These are phyloP conservation scores for Oscheius sp. DNA, from an alignment of 2,888 invertebrate species.

Conservation along the genomic window DNA sequence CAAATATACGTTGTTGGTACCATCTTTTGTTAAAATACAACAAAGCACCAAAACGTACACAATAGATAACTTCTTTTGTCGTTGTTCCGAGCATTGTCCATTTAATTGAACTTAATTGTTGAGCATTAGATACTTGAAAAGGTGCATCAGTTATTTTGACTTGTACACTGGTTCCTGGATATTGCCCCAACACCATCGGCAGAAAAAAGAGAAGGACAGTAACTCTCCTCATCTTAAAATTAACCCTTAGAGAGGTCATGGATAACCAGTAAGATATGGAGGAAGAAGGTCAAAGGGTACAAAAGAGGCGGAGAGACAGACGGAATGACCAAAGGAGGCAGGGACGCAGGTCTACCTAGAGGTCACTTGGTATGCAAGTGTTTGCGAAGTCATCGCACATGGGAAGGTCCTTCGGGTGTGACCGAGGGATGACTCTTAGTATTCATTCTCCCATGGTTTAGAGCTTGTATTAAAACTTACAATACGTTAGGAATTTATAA, in stretches of 20 bases:
- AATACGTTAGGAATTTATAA: too few species aligned
- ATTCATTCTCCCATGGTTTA: constrained; percentile 1
- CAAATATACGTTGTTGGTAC: not conserved
- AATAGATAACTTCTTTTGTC: constrained; percentile 55
- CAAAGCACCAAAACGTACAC: constrained; percentile 33
- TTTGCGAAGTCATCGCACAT: constrained; percentile 28
- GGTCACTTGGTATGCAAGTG: constrained; percentile 25
- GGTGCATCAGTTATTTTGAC: constrained; percentile 68
- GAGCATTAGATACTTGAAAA: constrained; percentile 65
- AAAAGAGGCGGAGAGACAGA: constrained; percentile 9
- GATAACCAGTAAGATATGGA: constrained; percentile 25
- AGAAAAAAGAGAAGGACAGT: not conserved
- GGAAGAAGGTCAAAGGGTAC: constrained; percentile 24
- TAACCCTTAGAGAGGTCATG: constrained; percentile 14
- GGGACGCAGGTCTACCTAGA: constrained; percentile 17
- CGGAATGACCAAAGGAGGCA: constrained; percentile 2
- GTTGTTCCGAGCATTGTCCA: constrained; percentile 67
- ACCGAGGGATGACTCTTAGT: not conserved
- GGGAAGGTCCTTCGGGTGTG: constrained; percentile 15
- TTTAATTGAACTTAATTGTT: constrained; percentile 63
- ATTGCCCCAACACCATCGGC: constrained; percentile 36
- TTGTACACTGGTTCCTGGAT: constrained; percentile 50
- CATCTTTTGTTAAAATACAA: not conserved
- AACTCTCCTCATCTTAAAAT: constrained; percentile 5
- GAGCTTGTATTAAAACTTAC: too few species aligned